Evolutionary conservation across 2,888 invertebrate genomes (phyloP).

Genomic region (Agrochola circellaris): DNA sequence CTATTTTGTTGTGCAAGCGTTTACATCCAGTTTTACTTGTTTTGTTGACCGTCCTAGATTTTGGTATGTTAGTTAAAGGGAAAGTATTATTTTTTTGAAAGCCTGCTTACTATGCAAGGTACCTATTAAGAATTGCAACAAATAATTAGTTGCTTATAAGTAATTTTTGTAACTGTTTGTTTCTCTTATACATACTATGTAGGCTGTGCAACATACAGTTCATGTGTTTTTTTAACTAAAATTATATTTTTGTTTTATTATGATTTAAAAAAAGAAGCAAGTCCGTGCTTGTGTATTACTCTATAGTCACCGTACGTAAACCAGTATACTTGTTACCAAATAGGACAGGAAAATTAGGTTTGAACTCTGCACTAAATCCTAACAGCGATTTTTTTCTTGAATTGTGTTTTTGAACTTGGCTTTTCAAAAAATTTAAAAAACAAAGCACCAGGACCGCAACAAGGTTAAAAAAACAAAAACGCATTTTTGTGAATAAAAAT

Average conservation of each 20-base stretch:
- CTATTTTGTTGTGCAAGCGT: slow-evolving; percentile 71
- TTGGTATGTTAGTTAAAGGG: slow-evolving; percentile 36
- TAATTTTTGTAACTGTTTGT: not conserved
- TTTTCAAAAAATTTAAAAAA: too few relatives aligned
- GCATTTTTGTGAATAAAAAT: too few relatives aligned
- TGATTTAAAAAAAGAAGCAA: not conserved
- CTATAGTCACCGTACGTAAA: not conserved
- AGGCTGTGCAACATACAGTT: not conserved
- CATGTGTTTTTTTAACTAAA: not conserved
- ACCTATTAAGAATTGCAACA: not conserved
- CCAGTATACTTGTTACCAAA: not conserved
- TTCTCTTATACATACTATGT: not conserved
- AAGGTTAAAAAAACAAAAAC: too few relatives aligned
- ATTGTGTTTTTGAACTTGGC: too few relatives aligned
- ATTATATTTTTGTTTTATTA: not conserved
- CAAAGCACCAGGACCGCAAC: too few relatives aligned
- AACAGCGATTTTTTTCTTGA: too few relatives aligned
- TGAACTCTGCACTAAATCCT: too few relatives aligned
- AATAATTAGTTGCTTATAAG: not conserved
- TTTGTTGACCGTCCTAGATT: slow-evolving; percentile 63
- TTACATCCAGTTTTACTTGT: slow-evolving; percentile 67
- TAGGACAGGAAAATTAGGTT: too few relatives aligned
- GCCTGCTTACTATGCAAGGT: slow-evolving; percentile 6
- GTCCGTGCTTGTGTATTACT: not conserved
- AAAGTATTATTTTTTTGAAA: slow-evolving; percentile 32